Percentiles rank a stretch among this genome's conserved stretches.
Evolutionary conservation across 2,797 vertebrate species (phyloP).

Genomic region (Syncerus caffer): DNA sequence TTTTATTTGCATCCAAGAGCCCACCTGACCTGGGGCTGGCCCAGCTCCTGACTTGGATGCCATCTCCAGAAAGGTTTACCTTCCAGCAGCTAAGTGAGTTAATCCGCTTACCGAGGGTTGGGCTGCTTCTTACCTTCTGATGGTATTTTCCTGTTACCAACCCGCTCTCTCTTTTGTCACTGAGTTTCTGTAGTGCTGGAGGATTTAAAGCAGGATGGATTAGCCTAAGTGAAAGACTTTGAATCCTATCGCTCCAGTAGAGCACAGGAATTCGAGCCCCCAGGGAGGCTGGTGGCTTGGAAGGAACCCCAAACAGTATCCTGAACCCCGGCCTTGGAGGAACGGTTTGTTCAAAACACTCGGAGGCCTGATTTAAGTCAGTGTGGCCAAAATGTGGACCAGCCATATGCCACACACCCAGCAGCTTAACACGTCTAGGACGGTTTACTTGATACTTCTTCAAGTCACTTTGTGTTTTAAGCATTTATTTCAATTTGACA

Average conservation of each 20-base stretch:
- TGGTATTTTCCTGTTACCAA: not conserved
- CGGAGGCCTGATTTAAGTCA: not conserved
- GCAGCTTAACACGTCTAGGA: not conserved
- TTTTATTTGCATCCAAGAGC: not conserved
- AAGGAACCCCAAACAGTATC: not conserved
- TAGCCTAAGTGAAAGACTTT: not conserved
- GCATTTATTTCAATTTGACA: not conserved
- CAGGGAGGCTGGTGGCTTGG: not conserved
- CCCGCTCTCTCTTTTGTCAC: not conserved
- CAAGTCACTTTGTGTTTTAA: not conserved
- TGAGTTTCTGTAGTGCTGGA: not conserved
- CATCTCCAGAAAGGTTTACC: slow-evolving; percentile 26
- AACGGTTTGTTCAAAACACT: not conserved
- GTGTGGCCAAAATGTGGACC: not conserved
- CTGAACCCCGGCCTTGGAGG: not conserved
- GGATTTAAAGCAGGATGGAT: not conserved
- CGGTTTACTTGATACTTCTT: not conserved
- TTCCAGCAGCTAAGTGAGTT: not conserved
- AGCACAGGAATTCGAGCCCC: not conserved
- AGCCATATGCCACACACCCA: accelerated
- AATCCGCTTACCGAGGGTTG: not conserved
- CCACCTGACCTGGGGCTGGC: not conserved
- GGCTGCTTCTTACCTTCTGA: not conserved
- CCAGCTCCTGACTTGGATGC: not conserved
- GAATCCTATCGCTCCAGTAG: not conserved